Percentiles rank a stretch among this genome's conserved stretches.
These are phyloP conservation scores for Lindbergichthys nudifrons DNA, from an alignment of 2,797 vertebrate genomes.

Conservation along the genomic window DNA sequence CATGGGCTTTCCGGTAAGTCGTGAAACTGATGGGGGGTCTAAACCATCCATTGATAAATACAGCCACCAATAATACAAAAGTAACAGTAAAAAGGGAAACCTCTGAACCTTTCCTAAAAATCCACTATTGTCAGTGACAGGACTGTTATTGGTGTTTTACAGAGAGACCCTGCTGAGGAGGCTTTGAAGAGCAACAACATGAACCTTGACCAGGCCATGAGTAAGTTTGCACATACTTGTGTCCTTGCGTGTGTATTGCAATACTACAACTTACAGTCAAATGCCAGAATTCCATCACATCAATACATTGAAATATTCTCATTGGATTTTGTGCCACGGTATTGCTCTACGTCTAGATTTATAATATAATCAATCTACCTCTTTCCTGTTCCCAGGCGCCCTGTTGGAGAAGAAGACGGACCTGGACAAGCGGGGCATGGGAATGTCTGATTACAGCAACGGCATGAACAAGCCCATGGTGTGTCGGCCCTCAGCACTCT, in stretches of 20 bases:
- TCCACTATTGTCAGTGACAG: neutral
- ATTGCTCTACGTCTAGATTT: neutral
- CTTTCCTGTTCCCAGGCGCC: conserved; percentile 84
- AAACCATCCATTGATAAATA: neutral
- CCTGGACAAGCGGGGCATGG: conserved; percentile 97
- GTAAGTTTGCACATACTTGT: conserved; percentile 83
- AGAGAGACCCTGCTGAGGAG: conserved; percentile 99
- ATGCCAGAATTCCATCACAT: neutral
- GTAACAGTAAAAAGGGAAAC: too few relatives aligned
- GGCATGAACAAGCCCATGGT: conserved; percentile 94
- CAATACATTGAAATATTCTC: neutral
- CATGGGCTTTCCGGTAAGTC: conserved; percentile 96
- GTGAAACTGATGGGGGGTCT: neutral
- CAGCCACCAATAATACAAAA: neutral
- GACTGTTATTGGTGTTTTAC: conserved; percentile 49
- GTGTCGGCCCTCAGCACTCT: conserved; percentile 93
- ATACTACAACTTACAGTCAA: neutral
- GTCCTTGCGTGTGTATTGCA: neutral
- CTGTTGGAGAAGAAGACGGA: conserved; percentile 99
- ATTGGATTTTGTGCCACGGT: neutral
- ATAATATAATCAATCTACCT: neutral
- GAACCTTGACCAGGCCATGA: conserved; percentile 99
- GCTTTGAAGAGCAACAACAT: conserved; percentile 98
- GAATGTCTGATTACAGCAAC: conserved; percentile 96
- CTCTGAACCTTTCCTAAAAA: neutral